phyloP scores from a whole-genome alignment of 2,797 vertebrate genomes.

The Manis pentadactyla region DNA sequence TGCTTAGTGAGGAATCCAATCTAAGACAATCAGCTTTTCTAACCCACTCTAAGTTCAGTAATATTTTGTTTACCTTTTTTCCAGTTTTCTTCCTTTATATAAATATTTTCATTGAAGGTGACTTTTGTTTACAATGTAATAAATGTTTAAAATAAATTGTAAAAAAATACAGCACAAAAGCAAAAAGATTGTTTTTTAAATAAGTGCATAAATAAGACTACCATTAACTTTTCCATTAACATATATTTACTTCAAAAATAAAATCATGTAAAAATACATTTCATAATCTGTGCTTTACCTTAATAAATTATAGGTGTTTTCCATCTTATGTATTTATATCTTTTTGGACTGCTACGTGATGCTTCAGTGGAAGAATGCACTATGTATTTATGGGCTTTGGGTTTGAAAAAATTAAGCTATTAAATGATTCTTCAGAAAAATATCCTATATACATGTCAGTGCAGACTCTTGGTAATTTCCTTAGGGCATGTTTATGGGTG shows the following conservation, averaged over 20 bases:
- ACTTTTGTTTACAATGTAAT: background rate
- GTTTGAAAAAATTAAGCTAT: background rate
- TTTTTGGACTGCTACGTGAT: background rate
- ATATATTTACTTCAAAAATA: background rate
- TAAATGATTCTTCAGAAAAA: constrained; percentile 29
- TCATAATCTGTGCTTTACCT: background rate
- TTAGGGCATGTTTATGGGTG: background rate
- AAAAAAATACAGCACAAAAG: background rate
- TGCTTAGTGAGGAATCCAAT: background rate
- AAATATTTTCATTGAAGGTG: background rate
- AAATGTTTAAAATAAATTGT: background rate
- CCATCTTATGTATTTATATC: background rate
- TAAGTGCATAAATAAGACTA: background rate
- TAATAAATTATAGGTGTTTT: background rate
- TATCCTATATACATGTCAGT: background rate
- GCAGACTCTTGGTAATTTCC: background rate
- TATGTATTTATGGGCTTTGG: background rate
- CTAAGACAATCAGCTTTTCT: background rate
- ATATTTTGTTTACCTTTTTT: background rate
- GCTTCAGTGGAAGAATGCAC: background rate
- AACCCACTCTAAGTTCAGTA: background rate
- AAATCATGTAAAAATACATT: background rate
- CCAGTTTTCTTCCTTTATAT: background rate
- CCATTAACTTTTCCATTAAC: background rate
- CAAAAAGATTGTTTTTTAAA: background rate